Evolutionary conservation across 1,140 invertebrate species (phyloP).

Genomic region (Ridgeia piscesae): DNA sequence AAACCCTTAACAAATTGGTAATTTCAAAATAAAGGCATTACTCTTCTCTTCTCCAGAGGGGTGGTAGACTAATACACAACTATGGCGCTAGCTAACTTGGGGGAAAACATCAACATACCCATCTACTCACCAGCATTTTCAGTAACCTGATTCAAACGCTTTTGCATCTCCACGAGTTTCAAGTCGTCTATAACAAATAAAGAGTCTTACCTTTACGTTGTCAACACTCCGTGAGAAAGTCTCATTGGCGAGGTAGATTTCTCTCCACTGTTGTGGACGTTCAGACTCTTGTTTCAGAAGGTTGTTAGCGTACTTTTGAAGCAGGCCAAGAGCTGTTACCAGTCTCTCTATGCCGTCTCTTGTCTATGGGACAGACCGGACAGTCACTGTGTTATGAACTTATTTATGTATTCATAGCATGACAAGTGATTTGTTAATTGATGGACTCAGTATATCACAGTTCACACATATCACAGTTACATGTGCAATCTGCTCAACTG

Average conservation of each 20-base stretch:
- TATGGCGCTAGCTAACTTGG: no score
- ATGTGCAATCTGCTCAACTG: no score
- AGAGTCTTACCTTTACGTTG: neutral
- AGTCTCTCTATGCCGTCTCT: neutral
- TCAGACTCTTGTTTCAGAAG: neutral
- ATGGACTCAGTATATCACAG: no score
- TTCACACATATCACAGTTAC: no score
- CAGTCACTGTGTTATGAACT: neutral
- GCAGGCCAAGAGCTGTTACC: neutral
- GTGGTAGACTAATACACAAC: no score
- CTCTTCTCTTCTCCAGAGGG: no score
- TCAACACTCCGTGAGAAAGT: neutral
- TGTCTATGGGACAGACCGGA: neutral
- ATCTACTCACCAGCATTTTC: no score
- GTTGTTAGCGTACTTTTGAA: neutral
- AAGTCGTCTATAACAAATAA: neutral
- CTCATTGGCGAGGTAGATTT: neutral
- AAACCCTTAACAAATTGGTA: no score
- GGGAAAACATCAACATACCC: no score
- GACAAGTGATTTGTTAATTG: no score
- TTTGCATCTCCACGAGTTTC: neutral
- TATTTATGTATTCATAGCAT: neutral
- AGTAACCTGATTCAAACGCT: neutral
- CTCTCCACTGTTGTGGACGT: neutral
- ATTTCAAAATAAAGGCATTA: no score